These are phyloP conservation scores for Apodemia duryi DNA, from an alignment of 2,888 invertebrate genomes.

Conservation along the genomic window DNA sequence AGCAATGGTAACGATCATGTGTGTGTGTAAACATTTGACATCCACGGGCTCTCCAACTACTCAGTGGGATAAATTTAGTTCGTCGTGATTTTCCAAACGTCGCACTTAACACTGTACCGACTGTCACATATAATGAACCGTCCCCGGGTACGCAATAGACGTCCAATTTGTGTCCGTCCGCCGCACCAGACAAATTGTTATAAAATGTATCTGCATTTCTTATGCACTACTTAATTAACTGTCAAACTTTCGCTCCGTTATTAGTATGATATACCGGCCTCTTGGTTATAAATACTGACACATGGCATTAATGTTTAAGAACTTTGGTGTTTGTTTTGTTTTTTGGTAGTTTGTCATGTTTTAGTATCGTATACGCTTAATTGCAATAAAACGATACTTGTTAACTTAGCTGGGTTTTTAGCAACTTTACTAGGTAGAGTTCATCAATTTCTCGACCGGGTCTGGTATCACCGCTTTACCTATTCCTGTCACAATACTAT, in stretches of 20 bases:
- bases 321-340: neutral
- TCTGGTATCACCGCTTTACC: too few relatives aligned
- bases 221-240: conserved; percentile 31
- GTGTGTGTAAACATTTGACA: neutral
- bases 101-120: neutral
- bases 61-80: conserved; percentile 6
- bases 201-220: conserved; percentile 19
- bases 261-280: conserved; percentile 27
- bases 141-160: conserved; percentile 6
- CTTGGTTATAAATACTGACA: conserved; percentile 8
- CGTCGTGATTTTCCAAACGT: conserved; percentile 1
- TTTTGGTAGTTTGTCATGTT: neutral
- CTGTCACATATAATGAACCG: conserved; percentile 2
- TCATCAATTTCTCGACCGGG: too few relatives aligned
- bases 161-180: conserved; percentile 14
- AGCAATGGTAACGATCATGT: neutral
- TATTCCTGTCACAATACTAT: too few relatives aligned
- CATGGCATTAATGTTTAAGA: conserved; percentile 10
- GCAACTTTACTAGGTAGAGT: too few relatives aligned
- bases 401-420: neutral
- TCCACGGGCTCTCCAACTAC: neutral
- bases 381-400: neutral
- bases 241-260: conserved; percentile 29
- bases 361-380: neutral
- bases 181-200: conserved; percentile 4